Base-by-base conservation (phyloP, 2,113 vertebrate species). In the Phaetusa simplex region DNA sequence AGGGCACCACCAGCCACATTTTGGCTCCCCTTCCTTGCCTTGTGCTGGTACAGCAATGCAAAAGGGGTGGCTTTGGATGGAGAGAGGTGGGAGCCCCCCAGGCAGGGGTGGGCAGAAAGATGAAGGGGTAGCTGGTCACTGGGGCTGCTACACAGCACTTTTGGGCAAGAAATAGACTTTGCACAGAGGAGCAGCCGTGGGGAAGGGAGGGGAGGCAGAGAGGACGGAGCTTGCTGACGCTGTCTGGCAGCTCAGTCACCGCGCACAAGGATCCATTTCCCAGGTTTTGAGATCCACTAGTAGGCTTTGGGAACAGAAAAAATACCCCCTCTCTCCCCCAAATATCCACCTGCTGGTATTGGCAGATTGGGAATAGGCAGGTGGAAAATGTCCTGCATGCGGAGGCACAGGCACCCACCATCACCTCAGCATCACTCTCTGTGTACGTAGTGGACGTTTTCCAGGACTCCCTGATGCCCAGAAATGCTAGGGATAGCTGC, bases 101-200 rank as follows among this genome's bases (percentile, higher is more conserved):
- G 47, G 26, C 52, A 77, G 15, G 13, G 11, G 15, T 55, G 34
- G 13, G 29, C 36, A 47, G 72, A 72, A 82, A 26, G 27, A 65
- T 1, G 0, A 1, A 1, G 22, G 34, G 22, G 3, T 23, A 91
- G 36, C 26, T 78, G 15, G 8, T 53, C 30, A 66, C 30, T 77
- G 52, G 32, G 15, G 70, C 38, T 78, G 14, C 26, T n/a, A 40
- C 16, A 20, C 7, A 23, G 62, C 36, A 42, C 22, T 70, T 81
- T 20, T 12, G 65, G 27, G 36, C 24, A 70, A 58, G 64, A 88
- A 91, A 83, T 26, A 69, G 11, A 12, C 62, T 40, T 47, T 62
- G 67, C 11, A 55, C 14, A 30, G 50, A 58, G 34, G 8, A 66
- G 32, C 42, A 84, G 13, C 40, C 17, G 20, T 2, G 1, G 23